phyloP scores from a whole-genome alignment of 2,888 invertebrate species.

The Drosophila helvetica region DNA sequence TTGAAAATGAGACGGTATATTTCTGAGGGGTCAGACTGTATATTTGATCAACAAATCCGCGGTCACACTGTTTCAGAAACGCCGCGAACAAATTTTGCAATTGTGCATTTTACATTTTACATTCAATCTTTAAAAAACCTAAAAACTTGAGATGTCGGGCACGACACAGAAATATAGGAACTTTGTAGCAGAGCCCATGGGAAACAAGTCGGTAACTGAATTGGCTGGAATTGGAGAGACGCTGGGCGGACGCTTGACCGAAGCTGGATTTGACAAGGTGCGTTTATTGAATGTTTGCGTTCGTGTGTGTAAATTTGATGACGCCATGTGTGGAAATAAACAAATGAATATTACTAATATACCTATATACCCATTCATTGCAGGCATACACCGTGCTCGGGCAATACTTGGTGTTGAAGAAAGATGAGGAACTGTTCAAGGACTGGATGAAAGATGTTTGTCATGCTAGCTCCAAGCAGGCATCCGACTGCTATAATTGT shows the following conservation, averaged over 20 bases:
- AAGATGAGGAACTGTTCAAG: constrained; percentile 96
- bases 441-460: constrained; percentile 99
- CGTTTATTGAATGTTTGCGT: constrained; percentile 46
- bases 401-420: constrained; percentile 97
- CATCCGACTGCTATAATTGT: constrained; percentile 96
- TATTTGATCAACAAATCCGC: no score
- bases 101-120: not conserved
- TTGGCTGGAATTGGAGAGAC: constrained; percentile 98
- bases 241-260: constrained; percentile 92
- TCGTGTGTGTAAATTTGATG: constrained; percentile 17
- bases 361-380: not conserved
- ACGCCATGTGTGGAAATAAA: constrained; percentile 54
- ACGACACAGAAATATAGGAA: constrained; percentile 96
- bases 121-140: not conserved
- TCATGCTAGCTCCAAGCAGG: constrained; percentile 96
- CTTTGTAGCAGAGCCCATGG: constrained; percentile 93
- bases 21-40: no score
- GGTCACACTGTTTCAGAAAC: constrained; percentile 13
- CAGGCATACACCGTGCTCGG: constrained; percentile 99
- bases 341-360: constrained; percentile 30
- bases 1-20: no score
- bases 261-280: constrained; percentile 98
- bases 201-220: constrained; percentile 85
- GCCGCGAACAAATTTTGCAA: constrained; percentile 24
- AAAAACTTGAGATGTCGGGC: constrained; percentile 87